These are phyloP conservation scores for Cancer borealis DNA, from an alignment of 2,888 invertebrate genomes.

Conservation along the genomic window DNA sequence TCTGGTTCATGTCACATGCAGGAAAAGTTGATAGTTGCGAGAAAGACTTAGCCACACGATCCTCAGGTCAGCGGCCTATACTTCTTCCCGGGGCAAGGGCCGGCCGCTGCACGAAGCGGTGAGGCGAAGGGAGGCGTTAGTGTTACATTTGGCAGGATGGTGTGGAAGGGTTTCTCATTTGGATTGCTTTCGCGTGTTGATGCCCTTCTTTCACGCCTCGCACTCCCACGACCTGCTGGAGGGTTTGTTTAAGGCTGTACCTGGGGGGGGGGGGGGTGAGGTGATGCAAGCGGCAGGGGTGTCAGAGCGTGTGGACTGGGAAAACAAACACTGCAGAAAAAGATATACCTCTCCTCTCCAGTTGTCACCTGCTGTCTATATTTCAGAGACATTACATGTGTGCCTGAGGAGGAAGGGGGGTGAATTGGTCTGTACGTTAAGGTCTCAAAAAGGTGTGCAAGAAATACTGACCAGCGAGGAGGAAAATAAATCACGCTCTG, in stretches of 20 bases:
- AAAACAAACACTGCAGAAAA: not conserved
- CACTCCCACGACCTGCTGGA: slow-evolving; percentile 30
- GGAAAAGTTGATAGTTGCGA: not conserved
- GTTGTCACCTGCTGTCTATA: slow-evolving; percentile 18
- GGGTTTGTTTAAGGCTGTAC: not conserved
- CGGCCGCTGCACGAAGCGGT: slow-evolving; percentile 6
- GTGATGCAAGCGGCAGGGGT: not conserved
- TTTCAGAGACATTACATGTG: not conserved
- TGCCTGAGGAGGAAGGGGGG: not conserved
- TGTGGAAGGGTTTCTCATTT: not conserved
- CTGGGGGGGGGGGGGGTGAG: not conserved
- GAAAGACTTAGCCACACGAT: not conserved
- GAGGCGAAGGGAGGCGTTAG: not conserved
- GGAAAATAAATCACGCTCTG: not conserved
- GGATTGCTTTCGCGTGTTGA: slow-evolving; percentile 12
- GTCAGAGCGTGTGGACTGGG: not conserved
- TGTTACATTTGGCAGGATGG: slow-evolving; percentile 10
- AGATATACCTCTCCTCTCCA: not conserved
- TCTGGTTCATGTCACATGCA: slow-evolving; percentile 7
- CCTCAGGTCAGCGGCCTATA: not conserved
- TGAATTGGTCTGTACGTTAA: not conserved
- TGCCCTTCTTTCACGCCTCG: not conserved
- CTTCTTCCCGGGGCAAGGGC: slow-evolving; percentile 17
- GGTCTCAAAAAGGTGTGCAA: not conserved
- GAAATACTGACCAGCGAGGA: not conserved